phyloP scores from a whole-genome alignment of 2,797 vertebrate genomes.

The Enteromius anoplus region DNA sequence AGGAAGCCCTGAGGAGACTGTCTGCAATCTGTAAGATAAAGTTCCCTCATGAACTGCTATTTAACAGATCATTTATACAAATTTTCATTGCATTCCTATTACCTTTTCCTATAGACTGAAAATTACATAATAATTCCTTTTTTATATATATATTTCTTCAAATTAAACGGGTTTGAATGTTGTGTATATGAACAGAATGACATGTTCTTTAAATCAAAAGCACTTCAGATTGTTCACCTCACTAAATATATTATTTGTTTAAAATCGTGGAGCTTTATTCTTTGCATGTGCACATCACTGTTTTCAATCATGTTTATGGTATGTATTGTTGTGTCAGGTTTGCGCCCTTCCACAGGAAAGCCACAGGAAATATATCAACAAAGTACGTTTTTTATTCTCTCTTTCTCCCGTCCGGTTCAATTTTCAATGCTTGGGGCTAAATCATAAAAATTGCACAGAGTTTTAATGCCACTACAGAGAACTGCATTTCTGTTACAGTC shows the following conservation, averaged over 20 bases:
- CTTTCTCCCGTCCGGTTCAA: not conserved
- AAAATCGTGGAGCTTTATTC: not conserved
- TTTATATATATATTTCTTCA: not conserved
- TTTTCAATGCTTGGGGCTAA: not conserved
- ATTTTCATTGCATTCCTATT: not conserved
- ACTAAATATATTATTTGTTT: not conserved
- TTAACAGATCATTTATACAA: not conserved
- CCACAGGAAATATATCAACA: slow-evolving; percentile 58
- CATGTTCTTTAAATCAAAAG: not conserved
- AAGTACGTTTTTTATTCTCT: slow-evolving; percentile 63
- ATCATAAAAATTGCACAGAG: not conserved
- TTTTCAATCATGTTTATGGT: not conserved
- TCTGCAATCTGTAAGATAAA: slow-evolving; percentile 68
- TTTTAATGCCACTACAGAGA: not conserved
- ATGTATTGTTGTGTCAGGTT: slow-evolving; percentile 61
- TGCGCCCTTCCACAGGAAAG: slow-evolving; percentile 35
- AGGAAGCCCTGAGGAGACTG: slow-evolving; percentile 69
- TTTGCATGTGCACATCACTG: not conserved
- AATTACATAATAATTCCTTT: not conserved
- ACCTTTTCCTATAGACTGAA: not conserved
- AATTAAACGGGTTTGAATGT: not conserved
- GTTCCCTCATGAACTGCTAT: not conserved
- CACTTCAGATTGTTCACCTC: not conserved
- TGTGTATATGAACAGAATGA: not conserved
- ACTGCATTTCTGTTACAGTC: not conserved